Evolutionary conservation across 2,888 invertebrate genomes (phyloP).

Genomic region (Meiosimyza decipiens): DNA sequence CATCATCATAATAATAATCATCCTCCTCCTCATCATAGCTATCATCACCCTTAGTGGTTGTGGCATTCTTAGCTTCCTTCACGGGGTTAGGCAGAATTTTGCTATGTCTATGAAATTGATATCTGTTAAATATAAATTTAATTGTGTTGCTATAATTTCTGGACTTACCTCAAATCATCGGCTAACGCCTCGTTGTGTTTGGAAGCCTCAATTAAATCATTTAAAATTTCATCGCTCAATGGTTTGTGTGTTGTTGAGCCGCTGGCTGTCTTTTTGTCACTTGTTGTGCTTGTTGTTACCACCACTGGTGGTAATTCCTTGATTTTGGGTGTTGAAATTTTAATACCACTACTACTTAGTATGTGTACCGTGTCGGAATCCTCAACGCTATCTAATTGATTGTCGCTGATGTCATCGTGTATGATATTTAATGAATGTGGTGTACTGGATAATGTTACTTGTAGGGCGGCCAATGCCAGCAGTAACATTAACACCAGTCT

Average conservation of each 20-base stretch:
- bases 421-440: conserved; percentile 42
- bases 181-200: conserved; percentile 57
- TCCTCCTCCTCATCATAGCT: conserved; percentile 53
- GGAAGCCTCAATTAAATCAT: conserved; percentile 61
- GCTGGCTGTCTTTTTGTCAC: conserved; percentile 24
- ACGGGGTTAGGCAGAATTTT: conserved; percentile 57
- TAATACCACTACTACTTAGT: conserved; percentile 44
- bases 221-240: conserved; percentile 54
- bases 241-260: conserved; percentile 46
- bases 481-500: conserved; percentile 64
- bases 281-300: conserved; percentile 45
- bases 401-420: conserved; percentile 50
- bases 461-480: conserved; percentile 54
- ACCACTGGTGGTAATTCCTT: conserved; percentile 48
- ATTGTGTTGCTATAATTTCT: conserved; percentile 9
- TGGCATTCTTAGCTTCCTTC: conserved; percentile 48
- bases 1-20: conserved; percentile 56
- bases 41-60: conserved; percentile 47
- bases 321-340: conserved; percentile 58
- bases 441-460: conserved; percentile 50
- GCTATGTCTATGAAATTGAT: conserved; percentile 52
- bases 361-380: conserved; percentile 24
- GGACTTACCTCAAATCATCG: conserved; percentile 52
- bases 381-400: conserved; percentile 50
- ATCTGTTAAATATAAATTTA: neutral